Conservation (phyloP, 2,113 vertebrate species). For the Anhinga rufa region DNA sequence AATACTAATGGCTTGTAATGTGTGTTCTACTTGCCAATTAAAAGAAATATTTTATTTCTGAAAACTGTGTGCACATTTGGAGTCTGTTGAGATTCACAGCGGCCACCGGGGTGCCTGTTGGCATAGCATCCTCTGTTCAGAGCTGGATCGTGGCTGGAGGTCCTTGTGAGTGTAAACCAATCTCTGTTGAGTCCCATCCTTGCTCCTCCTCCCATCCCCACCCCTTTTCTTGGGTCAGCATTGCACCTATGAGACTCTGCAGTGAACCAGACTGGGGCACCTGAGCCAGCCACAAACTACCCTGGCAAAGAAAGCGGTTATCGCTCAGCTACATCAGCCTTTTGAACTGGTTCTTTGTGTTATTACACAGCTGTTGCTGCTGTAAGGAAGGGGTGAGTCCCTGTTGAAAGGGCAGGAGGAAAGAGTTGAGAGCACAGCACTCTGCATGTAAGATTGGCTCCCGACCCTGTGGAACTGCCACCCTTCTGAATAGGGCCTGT, state of each 20-base stretch:
- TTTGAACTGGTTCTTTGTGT: not conserved
- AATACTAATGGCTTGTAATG: constrained; percentile 74
- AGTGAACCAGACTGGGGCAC: not conserved
- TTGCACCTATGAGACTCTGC: not conserved
- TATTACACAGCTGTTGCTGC: not conserved
- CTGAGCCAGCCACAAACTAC: not conserved
- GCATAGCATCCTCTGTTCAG: not conserved
- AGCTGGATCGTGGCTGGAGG: not conserved
- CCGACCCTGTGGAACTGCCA: not conserved
- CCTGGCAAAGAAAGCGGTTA: not conserved
- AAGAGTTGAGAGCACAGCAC: not conserved
- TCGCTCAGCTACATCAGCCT: not conserved
- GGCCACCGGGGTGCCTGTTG: not conserved
- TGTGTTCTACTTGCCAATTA: constrained; percentile 79
- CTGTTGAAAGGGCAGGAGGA: not conserved
- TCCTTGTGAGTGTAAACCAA: not conserved
- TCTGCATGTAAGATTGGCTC: not conserved
- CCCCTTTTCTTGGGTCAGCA: not conserved
- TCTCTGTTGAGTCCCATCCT: not conserved
- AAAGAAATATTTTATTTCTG: constrained; percentile 76
- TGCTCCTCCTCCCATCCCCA: not conserved
- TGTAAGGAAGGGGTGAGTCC: not conserved
- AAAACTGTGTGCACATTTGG: not conserved
- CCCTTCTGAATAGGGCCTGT: not conserved
- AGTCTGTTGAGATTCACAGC: not conserved